Evolutionary conservation across 1,140 invertebrate genomes (phyloP).

Genomic region (Temnothorax longispinosus): DNA sequence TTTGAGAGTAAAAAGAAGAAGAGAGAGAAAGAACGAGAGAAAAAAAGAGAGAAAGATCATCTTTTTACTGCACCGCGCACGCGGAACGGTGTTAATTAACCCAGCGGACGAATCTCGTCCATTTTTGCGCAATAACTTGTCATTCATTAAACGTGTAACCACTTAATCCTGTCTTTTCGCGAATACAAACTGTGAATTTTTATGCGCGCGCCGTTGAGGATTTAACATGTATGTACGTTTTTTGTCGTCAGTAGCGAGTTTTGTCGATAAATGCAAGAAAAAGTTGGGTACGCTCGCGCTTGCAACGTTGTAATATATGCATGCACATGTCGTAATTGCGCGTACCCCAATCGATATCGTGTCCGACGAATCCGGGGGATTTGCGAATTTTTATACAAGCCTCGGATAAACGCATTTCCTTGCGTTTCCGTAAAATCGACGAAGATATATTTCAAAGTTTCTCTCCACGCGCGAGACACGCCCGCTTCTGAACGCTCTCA

Average conservation of each 20-base stretch:
- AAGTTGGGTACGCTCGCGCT: neutral
- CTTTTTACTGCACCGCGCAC: neutral
- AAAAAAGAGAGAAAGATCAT: neutral
- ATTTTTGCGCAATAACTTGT: conserved; percentile 63
- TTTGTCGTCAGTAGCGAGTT: neutral
- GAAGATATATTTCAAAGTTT: conserved; percentile 50
- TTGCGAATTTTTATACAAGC: conserved; percentile 54
- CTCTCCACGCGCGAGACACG: conserved; percentile 16
- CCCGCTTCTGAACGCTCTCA: conserved; percentile 37
- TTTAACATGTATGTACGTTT: neutral
- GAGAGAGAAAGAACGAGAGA: neutral
- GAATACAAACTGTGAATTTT: conserved; percentile 32
- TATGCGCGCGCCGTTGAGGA: neutral
- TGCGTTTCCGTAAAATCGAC: conserved; percentile 22
- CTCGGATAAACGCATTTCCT: conserved; percentile 27
- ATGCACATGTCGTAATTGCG: neutral
- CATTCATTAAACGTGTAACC: conserved; percentile 67
- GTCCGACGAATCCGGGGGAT: conserved; percentile 15
- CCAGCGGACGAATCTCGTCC: conserved; percentile 41
- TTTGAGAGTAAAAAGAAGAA: neutral
- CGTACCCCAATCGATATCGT: conserved; percentile 32
- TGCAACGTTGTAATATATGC: neutral
- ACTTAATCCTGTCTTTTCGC: conserved; percentile 57
- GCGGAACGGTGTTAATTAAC: conserved; percentile 58
- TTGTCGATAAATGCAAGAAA: conserved; percentile 20